Evolutionary conservation across 37 sponge, comb jelly and placozoan species (phyloP), one percentile per base, ranked within the genome.

Genomic region (Petrosia ficiformis): DNA sequence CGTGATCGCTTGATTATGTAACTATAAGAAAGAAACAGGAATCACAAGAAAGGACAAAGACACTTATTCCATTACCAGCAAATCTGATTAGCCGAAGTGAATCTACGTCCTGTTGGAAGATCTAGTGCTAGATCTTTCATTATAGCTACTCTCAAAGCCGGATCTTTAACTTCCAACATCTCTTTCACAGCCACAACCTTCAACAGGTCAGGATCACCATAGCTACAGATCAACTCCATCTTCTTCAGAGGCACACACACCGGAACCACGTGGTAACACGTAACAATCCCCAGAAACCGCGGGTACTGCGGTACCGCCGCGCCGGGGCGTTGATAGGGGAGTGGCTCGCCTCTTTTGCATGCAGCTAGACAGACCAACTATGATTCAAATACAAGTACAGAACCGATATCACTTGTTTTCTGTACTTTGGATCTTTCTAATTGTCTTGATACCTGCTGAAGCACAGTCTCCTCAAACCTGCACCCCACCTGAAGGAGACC

Each of bases 41-140:
- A 19, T 48, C 14, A 48, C 10, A 16, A 48, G 54, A 16, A 48
- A 19, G 14, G 54, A 16, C 10, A 10, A 10, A 19, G 54, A 10
- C 54, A 16, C 14, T 48, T 48, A n/a, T n/a, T n/a, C 6, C 11
- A 24, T 61, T 44, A 78, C 8, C 89, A 79, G 42, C 89, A 88
- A 21, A 88, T 82, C 78, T 88, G 83, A 78, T 78, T 82, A 67
- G 83, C 65, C 16, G 83, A 77, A 38, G 74, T 77, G 1, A 88
- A 36, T 32, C 66, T 31, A 1, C 22, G 33, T 21, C 78, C 78
- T 72, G 41, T 44, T 2, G 71, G 28, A 19, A 84, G 48, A 28
- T 29, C 56, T 34, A 84, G 72, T 8, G 34, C 5, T 26, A 84
- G 57, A 1, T 35, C n/a, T 52, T 42, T 8, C 16, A 35, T 3